phyloP scores from a whole-genome alignment of 2,888 invertebrate genomes.

The Julus scandinavius region DNA sequence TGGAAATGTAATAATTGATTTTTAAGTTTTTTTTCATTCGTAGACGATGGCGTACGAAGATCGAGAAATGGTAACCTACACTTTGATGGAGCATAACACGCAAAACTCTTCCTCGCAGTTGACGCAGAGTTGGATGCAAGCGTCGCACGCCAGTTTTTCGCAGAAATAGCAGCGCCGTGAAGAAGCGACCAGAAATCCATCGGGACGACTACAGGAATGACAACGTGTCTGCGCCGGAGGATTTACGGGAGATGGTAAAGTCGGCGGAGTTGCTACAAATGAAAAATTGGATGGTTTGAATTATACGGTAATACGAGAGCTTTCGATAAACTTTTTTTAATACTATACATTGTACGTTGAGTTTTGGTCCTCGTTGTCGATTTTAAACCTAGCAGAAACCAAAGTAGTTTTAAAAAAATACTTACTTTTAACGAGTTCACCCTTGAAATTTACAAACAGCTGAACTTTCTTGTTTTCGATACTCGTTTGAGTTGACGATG shows the following conservation, averaged over 20 bases:
- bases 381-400: too few species aligned
- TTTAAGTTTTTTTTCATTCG: not conserved
- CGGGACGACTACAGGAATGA: constrained; percentile 2
- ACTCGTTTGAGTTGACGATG: not conserved
- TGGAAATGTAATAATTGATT: not conserved
- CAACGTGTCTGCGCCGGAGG: not conserved
- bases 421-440: not conserved
- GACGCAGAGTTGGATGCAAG: not conserved
- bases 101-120: not conserved
- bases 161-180: not conserved
- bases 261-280: not conserved
- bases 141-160: not conserved
- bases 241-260: not conserved
- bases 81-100: not conserved
- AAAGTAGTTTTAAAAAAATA: too few species aligned
- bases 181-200: not conserved
- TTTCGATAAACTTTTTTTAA: too few species aligned
- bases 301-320: too few species aligned
- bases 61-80: not conserved
- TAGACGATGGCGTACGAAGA: not conserved
- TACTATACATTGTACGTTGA: too few species aligned
- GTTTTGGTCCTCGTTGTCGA: too few species aligned
- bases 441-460: not conserved
- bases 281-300: too few species aligned
- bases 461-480: not conserved